Evolutionary conservation across 2,113 vertebrate species (phyloP).

Genomic region (Chlamydotis undulata): DNA sequence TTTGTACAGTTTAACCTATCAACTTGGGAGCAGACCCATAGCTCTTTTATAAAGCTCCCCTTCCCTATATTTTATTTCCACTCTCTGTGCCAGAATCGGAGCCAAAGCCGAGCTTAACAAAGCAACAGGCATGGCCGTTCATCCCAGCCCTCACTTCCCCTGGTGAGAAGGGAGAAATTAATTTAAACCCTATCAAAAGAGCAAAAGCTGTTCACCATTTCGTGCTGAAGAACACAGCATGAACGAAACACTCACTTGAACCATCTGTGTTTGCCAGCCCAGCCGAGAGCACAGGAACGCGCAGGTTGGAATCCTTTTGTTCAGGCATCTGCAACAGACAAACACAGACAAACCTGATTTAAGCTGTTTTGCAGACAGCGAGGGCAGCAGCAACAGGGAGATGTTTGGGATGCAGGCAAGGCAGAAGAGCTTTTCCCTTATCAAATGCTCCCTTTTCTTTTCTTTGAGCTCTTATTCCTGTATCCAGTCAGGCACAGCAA

Average conservation of each 20-base stretch:
- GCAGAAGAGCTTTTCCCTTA: background rate
- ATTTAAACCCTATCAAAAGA: constrained; percentile 14
- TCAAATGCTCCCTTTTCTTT: background rate
- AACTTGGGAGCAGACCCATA: constrained; percentile 2
- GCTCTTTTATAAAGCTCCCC: constrained; percentile 17
- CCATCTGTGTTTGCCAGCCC: background rate
- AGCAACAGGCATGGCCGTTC: constrained; percentile 36
- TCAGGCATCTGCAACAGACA: background rate
- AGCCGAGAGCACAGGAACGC: background rate
- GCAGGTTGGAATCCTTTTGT: constrained; percentile 28
- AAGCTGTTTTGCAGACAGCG: background rate
- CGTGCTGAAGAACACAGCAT: background rate
- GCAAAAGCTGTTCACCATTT: background rate
- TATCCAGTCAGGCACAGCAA: background rate
- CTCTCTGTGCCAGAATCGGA: background rate
- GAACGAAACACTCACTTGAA: background rate
- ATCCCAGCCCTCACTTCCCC: constrained; percentile 40
- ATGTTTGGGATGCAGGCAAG: background rate
- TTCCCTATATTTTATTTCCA: constrained; percentile 54
- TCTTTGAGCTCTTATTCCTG: background rate
- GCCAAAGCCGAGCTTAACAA: constrained; percentile 37
- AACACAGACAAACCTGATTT: background rate
- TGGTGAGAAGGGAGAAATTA: background rate
- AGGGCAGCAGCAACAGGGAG: background rate
- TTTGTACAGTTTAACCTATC: constrained; percentile 27